Evolutionary conservation across 2,797 vertebrate species (phyloP), one percentile per base, ranked within the genome.

Genomic region (Otus scops): DNA sequence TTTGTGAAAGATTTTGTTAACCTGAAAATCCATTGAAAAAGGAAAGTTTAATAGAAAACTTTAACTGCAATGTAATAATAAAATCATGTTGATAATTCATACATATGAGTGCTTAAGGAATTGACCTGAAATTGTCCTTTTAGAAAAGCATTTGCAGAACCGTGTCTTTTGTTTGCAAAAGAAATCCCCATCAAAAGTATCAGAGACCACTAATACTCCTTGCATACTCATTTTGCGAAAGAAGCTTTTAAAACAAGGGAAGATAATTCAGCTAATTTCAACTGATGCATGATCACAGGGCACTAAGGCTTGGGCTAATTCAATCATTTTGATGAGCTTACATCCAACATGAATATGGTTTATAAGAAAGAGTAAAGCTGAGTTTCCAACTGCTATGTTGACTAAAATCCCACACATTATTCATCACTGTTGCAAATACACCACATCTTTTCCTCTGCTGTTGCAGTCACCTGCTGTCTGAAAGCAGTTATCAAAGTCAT

Each of bases 401-500:
- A 82, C 43, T 93, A 57, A 82, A 88, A 82, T 60, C 39, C 48
- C 51, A 41, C 38, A 57, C 7, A 6, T 71, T 81, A 80, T 92
- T 91, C 27, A 54, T 67, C 51, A 36, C 41, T 64, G 39, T 39
- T 87, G 64, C 57, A 82, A 92, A 80, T 32, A 22, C 10, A 64
- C 12, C 17, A 38, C 69, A 92, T 94, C 64, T 41, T 79, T 79
- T 76, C 71, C 64, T 70, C 47, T 43, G 60, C 22, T 67, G 47
- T 32, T 73, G 30, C 63, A 94, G 75, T 94, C 60, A 88, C 82
- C 82, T 83, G 50, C 79, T 80, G 71, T 83, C 64, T 90, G 85
- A 74, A 77, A 47, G 86, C 22, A 19, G 43, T 54, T 85, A 54
- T 90, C 83, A 63, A 89, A 92, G 56, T 60, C 48, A 21, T 54